phyloP scores from a whole-genome alignment of 2,113 vertebrate species.

The Rutilus rutilus region DNA sequence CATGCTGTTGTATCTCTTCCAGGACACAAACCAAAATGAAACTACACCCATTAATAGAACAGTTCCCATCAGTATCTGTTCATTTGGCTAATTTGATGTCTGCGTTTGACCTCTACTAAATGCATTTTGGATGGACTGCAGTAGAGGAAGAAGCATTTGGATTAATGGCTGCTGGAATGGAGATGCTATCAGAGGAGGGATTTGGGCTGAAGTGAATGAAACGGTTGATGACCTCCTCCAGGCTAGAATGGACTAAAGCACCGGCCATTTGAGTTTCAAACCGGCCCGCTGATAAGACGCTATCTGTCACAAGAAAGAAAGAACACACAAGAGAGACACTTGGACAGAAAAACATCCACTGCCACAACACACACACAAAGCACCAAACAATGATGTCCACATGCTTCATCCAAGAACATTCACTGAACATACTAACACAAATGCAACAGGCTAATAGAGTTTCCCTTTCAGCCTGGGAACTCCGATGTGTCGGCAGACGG shows the following conservation, averaged over 20 bases:
- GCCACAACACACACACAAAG: not conserved
- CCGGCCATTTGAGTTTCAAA: constrained; percentile 56
- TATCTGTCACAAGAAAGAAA: constrained; percentile 59
- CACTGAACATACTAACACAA: not conserved
- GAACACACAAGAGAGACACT: constrained; percentile 58
- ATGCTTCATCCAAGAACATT: not conserved
- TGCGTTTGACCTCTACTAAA: constrained; percentile 30
- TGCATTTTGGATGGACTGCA: constrained; percentile 5
- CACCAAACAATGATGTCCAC: not conserved
- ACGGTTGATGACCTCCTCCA: constrained; percentile 19
- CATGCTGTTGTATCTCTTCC: not conserved
- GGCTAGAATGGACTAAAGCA: constrained; percentile 2
- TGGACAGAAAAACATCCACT: constrained; percentile 56
- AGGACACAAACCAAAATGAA: constrained; percentile 2
- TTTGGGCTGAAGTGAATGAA: constrained; percentile 8
- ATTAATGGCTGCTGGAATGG: constrained; percentile 20
- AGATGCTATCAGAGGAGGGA: constrained; percentile 25
- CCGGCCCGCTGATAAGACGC: constrained; percentile 56
- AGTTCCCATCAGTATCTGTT: not conserved
- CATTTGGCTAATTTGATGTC: constrained; percentile 15
- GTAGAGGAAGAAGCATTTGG: not conserved
- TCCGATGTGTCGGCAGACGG: too few species aligned
- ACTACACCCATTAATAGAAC: constrained; percentile 6
- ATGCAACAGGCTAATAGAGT: not conserved
- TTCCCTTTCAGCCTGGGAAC: too few species aligned